Evolutionary conservation across 2,888 invertebrate genomes (phyloP).

Genomic region (Fissipunctia ypsillon): DNA sequence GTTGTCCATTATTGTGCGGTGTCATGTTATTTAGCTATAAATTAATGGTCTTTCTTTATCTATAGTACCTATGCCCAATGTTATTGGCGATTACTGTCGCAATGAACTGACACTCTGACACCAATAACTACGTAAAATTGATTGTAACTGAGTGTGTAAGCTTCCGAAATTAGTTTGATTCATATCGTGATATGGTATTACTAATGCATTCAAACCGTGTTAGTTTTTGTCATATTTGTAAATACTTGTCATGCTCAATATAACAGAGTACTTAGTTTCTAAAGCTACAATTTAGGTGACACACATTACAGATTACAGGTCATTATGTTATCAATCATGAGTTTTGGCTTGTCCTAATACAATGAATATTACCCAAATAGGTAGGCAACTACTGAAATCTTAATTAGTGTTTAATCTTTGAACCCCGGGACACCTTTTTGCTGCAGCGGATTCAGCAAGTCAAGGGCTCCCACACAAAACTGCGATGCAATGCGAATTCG

Average conservation of each 20-base stretch:
- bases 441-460: no score
- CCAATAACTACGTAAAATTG: conserved; percentile 11
- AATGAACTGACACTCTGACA: conserved; percentile 33
- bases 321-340: no score
- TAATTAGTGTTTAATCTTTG: not conserved
- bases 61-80: conserved; percentile 3
- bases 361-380: no score
- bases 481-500: no score
- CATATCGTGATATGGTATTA: not conserved
- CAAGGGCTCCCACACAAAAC: no score
- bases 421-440: no score
- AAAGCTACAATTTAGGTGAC: no score
- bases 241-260: no score
- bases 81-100: not conserved
- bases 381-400: not conserved
- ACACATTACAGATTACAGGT: no score
- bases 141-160: not conserved
- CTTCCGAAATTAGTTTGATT: not conserved
- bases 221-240: not conserved
- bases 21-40: conserved; percentile 35
- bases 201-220: not conserved
- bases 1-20: conserved; percentile 1
- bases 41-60: conserved; percentile 13
- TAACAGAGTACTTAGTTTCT: no score
- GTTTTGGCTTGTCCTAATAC: no score